Evolutionary conservation across 2,888 invertebrate genomes (phyloP), one percentile per base, ranked within the genome.

Genomic region (Smittia sp.): DNA sequence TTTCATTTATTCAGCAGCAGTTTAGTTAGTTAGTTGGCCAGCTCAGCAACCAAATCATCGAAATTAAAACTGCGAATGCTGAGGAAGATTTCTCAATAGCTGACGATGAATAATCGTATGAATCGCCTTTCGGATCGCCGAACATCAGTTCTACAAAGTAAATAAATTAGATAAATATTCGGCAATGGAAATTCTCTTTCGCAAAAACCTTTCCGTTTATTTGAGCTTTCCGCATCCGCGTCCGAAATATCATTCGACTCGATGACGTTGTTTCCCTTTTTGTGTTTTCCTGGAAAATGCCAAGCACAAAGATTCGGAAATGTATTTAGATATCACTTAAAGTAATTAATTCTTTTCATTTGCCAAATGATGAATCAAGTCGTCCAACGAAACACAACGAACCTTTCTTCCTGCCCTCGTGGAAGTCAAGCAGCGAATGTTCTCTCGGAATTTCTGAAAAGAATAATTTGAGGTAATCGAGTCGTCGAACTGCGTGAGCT

Each of bases 331-430:
- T n/a, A n/a, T n/a, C n/a, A n/a, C n/a, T n/a, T n/a, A n/a, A n/a
- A n/a, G n/a, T n/a, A n/a, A n/a, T n/a, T n/a, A n/a, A n/a, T n/a
- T n/a, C n/a, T n/a, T n/a, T n/a, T 7, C 18, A 20, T 58, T 22
- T 58, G 20, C 20, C 22, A 11, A 58, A 18, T 54, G 15, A 54
- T 41, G 20, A 54, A 6, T 11, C 18, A 11, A 4, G 22, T 20
- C 18, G 15, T 6, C 38, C 1, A 66, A 52, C 1, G 20, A 9
- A 13, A 65, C 6, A 54, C 22, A 38, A 18, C 79, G 79, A 77
- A 82, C 82, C 82, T 80, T 81, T 82, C 74, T 79, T 78, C 39
- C 81, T 78, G 75, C 79, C 80, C 75, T 82, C 82, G 75, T 78
- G 79, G 75, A 79, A 80, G 74, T 82, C 82, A 75, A 82, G 79